Evolutionary conservation across 2,113 vertebrate species (phyloP).

Genomic region (Scomber colias): DNA sequence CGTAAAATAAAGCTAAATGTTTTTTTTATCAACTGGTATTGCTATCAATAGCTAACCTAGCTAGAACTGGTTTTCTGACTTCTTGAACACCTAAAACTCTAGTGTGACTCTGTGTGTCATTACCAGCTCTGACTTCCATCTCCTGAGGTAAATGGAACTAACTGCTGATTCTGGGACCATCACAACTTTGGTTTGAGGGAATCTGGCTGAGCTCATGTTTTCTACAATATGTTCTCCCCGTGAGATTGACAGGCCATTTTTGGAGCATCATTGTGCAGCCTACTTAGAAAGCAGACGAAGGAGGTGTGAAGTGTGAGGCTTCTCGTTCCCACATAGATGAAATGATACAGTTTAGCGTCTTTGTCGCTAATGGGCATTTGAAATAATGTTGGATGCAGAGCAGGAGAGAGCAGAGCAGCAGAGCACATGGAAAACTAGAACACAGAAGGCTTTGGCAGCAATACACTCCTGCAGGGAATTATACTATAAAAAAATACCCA

Average conservation of each 20-base stretch:
- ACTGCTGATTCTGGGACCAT: constrained; percentile 7
- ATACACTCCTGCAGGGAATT: constrained; percentile 66
- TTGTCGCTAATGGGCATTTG: constrained; percentile 57
- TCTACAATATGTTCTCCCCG: neutral
- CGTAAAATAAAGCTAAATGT: too few relatives aligned
- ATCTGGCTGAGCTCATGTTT: constrained; percentile 7
- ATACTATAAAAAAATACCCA: constrained; percentile 60
- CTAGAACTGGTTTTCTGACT: too few relatives aligned
- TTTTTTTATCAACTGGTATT: too few relatives aligned
- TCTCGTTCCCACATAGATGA: constrained; percentile 39
- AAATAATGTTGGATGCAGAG: constrained; percentile 38
- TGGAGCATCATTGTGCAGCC: constrained; percentile 16
- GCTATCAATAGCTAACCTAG: too few relatives aligned
- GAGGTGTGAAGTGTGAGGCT: constrained; percentile 53
- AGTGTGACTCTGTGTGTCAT: too few relatives aligned
- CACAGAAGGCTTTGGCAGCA: constrained; percentile 69
- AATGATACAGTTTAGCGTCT: constrained; percentile 33
- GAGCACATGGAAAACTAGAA: constrained; percentile 67
- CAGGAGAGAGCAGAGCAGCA: constrained; percentile 24
- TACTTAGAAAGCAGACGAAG: constrained; percentile 21
- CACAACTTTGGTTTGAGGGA: neutral
- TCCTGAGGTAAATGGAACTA: neutral
- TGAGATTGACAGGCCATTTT: constrained; percentile 26
- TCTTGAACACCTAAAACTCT: too few relatives aligned
- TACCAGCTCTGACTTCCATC: too few relatives aligned